phyloP scores from a whole-genome alignment of 2,113 vertebrate genomes.

The Telmatochromis sp. region DNA sequence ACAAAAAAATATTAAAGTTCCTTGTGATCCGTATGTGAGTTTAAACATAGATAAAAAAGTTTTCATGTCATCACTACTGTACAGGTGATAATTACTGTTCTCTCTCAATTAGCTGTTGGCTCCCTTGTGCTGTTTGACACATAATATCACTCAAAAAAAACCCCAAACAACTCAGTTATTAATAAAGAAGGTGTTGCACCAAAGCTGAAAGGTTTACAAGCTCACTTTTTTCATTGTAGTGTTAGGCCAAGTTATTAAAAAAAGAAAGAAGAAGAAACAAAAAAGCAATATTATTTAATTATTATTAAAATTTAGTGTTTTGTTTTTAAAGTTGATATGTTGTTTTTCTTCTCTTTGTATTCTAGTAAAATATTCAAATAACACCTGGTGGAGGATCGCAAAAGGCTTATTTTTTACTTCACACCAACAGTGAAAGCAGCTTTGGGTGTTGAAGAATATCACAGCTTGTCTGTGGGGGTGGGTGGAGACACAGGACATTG shows the following conservation, averaged over 20 bases:
- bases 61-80: background rate
- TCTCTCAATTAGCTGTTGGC: background rate
- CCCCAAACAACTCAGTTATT: background rate
- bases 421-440: conserved; percentile 19
- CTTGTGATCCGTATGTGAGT: background rate
- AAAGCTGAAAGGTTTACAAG: background rate
- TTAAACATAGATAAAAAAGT: background rate
- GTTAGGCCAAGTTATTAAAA: background rate
- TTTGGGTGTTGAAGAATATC: conserved; percentile 40
- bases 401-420: background rate
- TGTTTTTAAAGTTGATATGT: background rate
- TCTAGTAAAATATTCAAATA: conserved; percentile 28
- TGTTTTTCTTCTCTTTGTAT: background rate
- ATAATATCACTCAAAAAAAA: background rate
- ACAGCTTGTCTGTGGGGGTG: conserved; percentile 27
- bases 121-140: background rate
- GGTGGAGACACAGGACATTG: background rate
- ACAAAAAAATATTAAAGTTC: too few relatives aligned
- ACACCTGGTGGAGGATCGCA: conserved; percentile 19
- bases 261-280: background rate
- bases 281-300: background rate
- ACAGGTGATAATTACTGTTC: background rate
- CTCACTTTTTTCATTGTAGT: background rate
- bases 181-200: background rate
- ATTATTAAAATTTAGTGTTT: background rate